A percentile compares a stretch with the other conserved stretches of the same genome.
Evolutionary conservation across 2,888 invertebrate genomes (phyloP).

Genomic region (Hemistola chrysoprasaria): DNA sequence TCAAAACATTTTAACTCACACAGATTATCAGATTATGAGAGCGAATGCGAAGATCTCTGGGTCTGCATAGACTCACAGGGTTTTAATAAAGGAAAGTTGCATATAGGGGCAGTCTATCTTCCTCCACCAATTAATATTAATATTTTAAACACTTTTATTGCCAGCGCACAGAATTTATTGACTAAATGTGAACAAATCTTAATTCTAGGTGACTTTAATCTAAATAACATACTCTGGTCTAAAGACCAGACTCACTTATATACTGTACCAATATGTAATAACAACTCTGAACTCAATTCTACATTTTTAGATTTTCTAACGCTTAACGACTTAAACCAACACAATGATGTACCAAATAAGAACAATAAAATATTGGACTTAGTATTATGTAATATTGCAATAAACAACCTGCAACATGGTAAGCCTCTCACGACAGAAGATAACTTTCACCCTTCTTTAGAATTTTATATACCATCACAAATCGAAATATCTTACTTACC

Average conservation of each 20-base stretch:
- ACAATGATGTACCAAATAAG: not conserved
- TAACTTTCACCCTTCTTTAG: not conserved
- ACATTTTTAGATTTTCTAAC: not conserved
- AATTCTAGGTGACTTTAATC: constrained; percentile 3
- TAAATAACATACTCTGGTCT: not conserved
- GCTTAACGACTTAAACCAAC: not conserved
- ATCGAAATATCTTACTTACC: not conserved
- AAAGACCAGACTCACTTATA: not conserved
- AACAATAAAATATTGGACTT: not conserved
- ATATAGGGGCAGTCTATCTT: no score
- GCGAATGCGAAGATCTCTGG: not conserved
- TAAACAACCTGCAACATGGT: not conserved
- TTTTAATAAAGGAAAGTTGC: no score
- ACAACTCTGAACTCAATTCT: not conserved
- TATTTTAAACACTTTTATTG: no score
- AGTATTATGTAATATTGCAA: not conserved
- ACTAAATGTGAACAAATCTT: not conserved
- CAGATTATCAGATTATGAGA: not conserved
- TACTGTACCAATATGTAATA: not conserved
- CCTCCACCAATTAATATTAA: no score
- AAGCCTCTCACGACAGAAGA: not conserved
- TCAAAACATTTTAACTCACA: not conserved
- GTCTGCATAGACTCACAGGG: no score
- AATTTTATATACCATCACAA: not conserved
- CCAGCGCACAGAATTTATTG: no score